phyloP scores from a whole-genome alignment of 37 sponge, comb jelly and placozoan genomes.

The Geodia barretti region DNA sequence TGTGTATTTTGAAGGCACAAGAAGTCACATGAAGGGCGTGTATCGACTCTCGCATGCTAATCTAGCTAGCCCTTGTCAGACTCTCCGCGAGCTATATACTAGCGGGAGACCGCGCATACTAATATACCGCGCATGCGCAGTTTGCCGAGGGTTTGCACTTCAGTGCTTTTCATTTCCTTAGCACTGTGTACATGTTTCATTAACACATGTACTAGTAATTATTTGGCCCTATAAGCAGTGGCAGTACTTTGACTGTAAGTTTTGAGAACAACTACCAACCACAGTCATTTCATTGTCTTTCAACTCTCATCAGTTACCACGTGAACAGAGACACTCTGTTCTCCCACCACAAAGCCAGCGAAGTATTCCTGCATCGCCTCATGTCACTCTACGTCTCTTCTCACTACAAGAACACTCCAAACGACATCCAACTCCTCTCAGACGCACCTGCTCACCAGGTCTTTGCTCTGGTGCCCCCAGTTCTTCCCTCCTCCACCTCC shows the following conservation, averaged over 20 bases:
- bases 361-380: constrained; percentile 87
- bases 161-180: too few species aligned
- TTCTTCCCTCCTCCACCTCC: constrained; percentile 49
- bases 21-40: too few species aligned
- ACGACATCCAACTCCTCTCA: constrained; percentile 97
- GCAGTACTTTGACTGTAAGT: not conserved
- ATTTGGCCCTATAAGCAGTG: not conserved
- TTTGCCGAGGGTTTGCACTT: too few species aligned
- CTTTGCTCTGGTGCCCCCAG: constrained; percentile 89
- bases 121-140: too few species aligned
- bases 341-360: constrained; percentile 92
- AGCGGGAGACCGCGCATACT: too few species aligned
- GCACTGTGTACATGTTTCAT: not conserved
- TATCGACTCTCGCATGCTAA: too few species aligned
- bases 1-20: too few species aligned
- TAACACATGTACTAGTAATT: not conserved
- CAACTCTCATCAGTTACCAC: constrained; percentile 56
- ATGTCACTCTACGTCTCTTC: constrained; percentile 96
- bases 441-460: constrained; percentile 99
- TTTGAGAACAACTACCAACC: not conserved
- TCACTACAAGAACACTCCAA: constrained; percentile 99
- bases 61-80: too few species aligned
- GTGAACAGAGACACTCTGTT: constrained; percentile 97
- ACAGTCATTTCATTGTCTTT: not conserved
- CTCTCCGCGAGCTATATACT: too few species aligned